Conservation (phyloP, 2,113 vertebrate genomes). For the Zeus faber region DNA sequence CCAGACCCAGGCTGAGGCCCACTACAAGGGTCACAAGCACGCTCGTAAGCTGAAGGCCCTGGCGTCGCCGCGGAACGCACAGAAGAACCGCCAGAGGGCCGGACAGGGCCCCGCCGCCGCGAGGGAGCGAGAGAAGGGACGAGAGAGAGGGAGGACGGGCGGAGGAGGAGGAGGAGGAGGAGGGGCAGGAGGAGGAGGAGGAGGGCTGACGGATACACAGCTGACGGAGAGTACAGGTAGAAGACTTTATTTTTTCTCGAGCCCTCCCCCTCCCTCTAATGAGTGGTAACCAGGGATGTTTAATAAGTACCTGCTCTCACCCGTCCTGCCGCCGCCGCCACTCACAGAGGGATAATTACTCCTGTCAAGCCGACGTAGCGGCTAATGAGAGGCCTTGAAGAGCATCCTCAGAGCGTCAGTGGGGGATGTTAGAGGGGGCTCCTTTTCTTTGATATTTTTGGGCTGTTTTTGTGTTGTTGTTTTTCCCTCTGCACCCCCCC, state of each 20-base stretch:
- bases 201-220: conserved; percentile 23
- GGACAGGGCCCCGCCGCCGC: conserved; percentile 24
- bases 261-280: conserved; percentile 13
- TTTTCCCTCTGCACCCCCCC: too few species aligned
- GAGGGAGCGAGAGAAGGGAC: conserved; percentile 26
- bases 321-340: conserved; percentile 53
- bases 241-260: conserved; percentile 25
- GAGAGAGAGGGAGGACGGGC: conserved; percentile 23
- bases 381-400: conserved; percentile 31
- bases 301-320: conserved; percentile 64
- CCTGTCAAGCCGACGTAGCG: conserved; percentile 35
- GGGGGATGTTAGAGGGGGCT: too few species aligned
- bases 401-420: too few species aligned
- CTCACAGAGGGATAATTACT: conserved; percentile 51
- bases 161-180: conserved; percentile 18
- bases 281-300: too few species aligned
- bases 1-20: conserved; percentile 97
- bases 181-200: conserved; percentile 32
- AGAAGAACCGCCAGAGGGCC: conserved; percentile 69
- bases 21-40: conserved; percentile 98
- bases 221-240: conserved; percentile 54
- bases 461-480: too few species aligned
- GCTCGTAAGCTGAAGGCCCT: conserved; percentile 91
- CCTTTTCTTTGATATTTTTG: too few species aligned
- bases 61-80: conserved; percentile 84